phyloP scores from a whole-genome alignment of 2,888 invertebrate genomes.

The Euphydryas editha region DNA sequence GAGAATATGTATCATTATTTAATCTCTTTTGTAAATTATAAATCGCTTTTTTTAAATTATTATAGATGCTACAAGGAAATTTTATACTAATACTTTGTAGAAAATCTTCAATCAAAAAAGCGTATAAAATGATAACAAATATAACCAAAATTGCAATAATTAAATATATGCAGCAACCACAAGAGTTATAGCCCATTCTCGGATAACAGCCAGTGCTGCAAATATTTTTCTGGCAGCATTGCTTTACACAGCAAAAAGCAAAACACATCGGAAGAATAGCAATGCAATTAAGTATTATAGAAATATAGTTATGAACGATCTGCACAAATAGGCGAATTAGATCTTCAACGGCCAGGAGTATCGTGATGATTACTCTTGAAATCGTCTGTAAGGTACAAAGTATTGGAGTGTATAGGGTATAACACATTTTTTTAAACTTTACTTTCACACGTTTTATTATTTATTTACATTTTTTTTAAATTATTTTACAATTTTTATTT shows the following conservation, averaged over 20 bases:
- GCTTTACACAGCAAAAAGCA: slow-evolving; percentile 45
- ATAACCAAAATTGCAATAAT: slow-evolving; percentile 42
- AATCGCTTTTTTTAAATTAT: slow-evolving; percentile 22
- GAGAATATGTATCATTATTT: slow-evolving; percentile 11
- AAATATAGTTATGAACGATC: slow-evolving; percentile 49
- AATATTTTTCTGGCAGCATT: slow-evolving; percentile 40
- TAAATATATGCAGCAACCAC: slow-evolving; percentile 42
- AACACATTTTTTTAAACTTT: slow-evolving; percentile 38
- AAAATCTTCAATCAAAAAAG: slow-evolving; percentile 48
- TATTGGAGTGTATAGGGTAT: slow-evolving; percentile 47
- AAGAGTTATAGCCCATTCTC: slow-evolving; percentile 28
- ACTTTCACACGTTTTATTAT: slow-evolving; percentile 6
- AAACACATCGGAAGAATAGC: slow-evolving; percentile 49
- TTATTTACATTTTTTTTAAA: slow-evolving; percentile 5
- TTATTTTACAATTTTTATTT: slow-evolving; percentile 6
- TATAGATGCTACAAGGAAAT: slow-evolving; percentile 43
- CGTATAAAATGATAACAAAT: slow-evolving; percentile 46
- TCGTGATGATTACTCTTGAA: slow-evolving; percentile 47
- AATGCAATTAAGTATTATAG: slow-evolving; percentile 46
- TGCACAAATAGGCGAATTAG: slow-evolving; percentile 49
- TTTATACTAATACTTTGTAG: slow-evolving; percentile 41
- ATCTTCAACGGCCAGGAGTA: slow-evolving; percentile 53
- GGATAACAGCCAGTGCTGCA: slow-evolving; percentile 35
- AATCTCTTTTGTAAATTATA: slow-evolving; percentile 9
- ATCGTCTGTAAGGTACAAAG: slow-evolving; percentile 49